Conservation (phyloP, 37 sponge, comb jelly and placozoan genomes). For the Theonella swinhoei region DNA sequence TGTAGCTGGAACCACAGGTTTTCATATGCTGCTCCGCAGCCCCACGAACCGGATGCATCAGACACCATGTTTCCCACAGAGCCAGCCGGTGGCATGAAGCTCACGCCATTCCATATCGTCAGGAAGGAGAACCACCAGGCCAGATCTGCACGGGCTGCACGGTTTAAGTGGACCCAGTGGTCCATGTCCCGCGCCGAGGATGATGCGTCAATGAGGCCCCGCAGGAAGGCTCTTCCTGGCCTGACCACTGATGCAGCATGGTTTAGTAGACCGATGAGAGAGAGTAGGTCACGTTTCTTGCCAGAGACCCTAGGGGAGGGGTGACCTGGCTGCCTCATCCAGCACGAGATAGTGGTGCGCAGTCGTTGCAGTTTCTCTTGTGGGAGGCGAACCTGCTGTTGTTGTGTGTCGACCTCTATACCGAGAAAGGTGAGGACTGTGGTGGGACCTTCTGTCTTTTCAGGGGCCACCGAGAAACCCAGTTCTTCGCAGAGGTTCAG, state of each 20-base stretch:
- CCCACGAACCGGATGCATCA: conserved; percentile 44
- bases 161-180: conserved; percentile 22
- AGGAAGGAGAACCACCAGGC: conserved; percentile 22
- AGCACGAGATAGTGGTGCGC: neutral
- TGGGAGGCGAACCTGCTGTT: neutral
- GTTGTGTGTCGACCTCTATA: neutral
- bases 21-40: conserved; percentile 14
- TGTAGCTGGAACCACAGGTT: conserved; percentile 19
- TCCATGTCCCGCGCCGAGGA: neutral
- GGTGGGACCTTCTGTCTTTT: conserved; percentile 1
- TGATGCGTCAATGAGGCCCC: neutral
- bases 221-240: conserved; percentile 13
- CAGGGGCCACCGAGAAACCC: conserved; percentile 3
- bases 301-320: neutral
- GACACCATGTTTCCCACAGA: neutral
- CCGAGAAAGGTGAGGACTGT: conserved; percentile 6
- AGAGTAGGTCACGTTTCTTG: neutral
- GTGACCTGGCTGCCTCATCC: too few species aligned
- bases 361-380: neutral
- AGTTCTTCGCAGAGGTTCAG: neutral
- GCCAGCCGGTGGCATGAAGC: neutral
- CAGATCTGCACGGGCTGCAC: conserved; percentile 17
- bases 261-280: conserved; percentile 6
- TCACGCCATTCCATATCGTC: conserved; percentile 29
- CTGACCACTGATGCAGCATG: conserved; percentile 14